Percentiles rank a stretch among this genome's conserved stretches.
phyloP scores from a whole-genome alignment of 2,797 vertebrate species.

The Picus viridis region DNA sequence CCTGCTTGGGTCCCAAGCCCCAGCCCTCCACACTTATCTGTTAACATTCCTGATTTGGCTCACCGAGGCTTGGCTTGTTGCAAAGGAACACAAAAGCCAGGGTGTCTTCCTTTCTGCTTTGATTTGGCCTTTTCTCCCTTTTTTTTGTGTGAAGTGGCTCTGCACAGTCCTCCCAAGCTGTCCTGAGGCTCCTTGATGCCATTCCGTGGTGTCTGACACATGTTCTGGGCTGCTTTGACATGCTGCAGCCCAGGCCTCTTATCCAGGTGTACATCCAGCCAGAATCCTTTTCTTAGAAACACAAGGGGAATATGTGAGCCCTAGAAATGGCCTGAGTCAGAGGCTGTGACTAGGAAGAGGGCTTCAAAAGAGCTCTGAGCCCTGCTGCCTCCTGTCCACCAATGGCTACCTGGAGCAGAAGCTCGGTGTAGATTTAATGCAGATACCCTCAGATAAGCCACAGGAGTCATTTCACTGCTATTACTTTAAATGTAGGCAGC shows the following conservation, averaged over 20 bases:
- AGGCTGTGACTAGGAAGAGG: neutral
- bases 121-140: too few relatives aligned
- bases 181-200: neutral
- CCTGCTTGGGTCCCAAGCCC: neutral
- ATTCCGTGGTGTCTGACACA: fast-evolving
- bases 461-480: neutral
- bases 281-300: neutral
- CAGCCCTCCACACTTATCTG: neutral
- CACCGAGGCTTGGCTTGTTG: neutral
- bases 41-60: neutral
- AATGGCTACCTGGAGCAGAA: neutral
- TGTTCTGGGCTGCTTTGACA: neutral
- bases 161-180: neutral
- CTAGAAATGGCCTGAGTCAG: neutral
- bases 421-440: fast-evolving
- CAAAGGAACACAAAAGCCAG: neutral
- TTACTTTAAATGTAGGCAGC: neutral
- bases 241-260: neutral
- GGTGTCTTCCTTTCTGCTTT: neutral
- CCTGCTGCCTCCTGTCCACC: neutral
- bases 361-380: neutral
- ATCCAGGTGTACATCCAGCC: neutral
- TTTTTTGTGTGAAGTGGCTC: neutral
- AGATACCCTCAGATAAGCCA: fast-evolving
- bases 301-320: neutral